phyloP scores from a whole-genome alignment of 2,113 vertebrate species.

The Varanus komodoensis region DNA sequence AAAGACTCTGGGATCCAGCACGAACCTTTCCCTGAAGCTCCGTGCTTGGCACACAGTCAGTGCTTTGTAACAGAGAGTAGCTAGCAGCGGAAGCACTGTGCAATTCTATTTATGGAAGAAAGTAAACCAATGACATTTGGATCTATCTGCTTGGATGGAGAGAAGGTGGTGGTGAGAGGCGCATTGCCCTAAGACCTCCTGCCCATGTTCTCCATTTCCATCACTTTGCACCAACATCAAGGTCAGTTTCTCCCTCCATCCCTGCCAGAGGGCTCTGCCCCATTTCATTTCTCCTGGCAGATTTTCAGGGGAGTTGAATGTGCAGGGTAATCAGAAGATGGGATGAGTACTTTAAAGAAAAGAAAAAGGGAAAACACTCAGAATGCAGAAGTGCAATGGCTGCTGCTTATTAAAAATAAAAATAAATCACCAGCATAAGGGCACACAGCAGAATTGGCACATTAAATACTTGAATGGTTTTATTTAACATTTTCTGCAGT shows the following conservation, averaged over 20 bases:
- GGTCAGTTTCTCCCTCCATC: neutral
- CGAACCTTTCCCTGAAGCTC: neutral
- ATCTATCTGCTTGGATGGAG: neutral
- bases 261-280: neutral
- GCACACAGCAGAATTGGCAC: neutral
- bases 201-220: neutral
- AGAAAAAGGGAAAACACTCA: neutral
- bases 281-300: neutral
- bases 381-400: neutral
- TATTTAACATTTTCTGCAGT: neutral
- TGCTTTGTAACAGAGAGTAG: neutral
- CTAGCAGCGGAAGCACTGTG: neutral
- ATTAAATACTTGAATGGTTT: neutral
- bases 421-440: neutral
- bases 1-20: neutral
- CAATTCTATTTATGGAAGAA: constrained; percentile 16
- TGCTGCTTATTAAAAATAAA: neutral
- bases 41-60: neutral
- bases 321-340: neutral
- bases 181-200: neutral
- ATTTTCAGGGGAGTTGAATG: neutral
- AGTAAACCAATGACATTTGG: constrained; percentile 21
- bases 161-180: neutral
- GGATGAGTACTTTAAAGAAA: neutral
- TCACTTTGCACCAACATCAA: neutral